Conservation (phyloP, 2,113 vertebrate genomes). For the Tachysurus vachellii region DNA sequence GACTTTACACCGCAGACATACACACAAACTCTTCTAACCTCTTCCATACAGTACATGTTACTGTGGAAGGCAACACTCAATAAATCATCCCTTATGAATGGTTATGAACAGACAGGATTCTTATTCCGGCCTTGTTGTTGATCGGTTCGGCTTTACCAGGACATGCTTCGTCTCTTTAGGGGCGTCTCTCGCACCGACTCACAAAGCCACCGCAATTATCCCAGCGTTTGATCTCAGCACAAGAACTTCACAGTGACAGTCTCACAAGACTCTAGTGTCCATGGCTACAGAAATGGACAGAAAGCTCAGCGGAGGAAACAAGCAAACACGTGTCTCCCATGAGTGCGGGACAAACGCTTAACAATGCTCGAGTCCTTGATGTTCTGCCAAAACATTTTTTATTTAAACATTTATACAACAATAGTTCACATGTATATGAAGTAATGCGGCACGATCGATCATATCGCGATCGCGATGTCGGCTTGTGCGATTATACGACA, state of each 20-base stretch:
- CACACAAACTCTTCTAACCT: not conserved
- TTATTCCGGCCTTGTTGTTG: not conserved
- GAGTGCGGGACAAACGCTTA: not conserved
- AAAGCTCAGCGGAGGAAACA: not conserved
- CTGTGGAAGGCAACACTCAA: not conserved
- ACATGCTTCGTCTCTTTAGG: slow-evolving; percentile 9
- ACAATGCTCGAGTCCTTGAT: not conserved
- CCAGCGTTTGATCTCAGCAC: slow-evolving; percentile 39
- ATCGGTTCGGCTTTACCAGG: not conserved
- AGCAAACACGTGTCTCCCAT: not conserved
- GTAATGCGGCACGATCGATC: no score
- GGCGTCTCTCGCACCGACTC: slow-evolving; percentile 2
- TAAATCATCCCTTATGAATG: not conserved
- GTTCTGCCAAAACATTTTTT: no score
- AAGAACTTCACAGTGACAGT: slow-evolving; percentile 5
- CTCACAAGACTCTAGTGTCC: slow-evolving; percentile 22
- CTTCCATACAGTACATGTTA: not conserved
- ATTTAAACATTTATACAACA: no score
- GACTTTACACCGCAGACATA: not conserved
- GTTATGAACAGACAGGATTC: not conserved
- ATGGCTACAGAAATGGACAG: slow-evolving; percentile 26
- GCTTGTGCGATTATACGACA: no score
- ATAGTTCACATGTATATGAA: no score
- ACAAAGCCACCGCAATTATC: slow-evolving; percentile 17
- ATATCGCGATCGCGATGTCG: no score